Conservation (phyloP, 2,797 vertebrate genomes). For the Sebastes diaconus region DNA sequence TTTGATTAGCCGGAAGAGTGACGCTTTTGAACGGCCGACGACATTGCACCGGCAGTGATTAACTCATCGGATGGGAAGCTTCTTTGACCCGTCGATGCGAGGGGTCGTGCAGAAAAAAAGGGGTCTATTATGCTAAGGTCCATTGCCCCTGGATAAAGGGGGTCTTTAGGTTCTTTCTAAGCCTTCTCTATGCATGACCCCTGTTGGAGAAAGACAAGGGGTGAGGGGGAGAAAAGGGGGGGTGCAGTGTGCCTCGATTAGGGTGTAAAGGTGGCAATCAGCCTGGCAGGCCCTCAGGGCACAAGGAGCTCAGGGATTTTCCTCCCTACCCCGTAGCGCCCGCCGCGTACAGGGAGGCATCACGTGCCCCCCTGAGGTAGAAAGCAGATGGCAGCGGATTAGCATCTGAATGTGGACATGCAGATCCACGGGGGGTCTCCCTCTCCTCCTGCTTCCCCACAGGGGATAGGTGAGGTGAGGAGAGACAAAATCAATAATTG, state of each 20-base stretch:
- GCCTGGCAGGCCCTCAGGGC: slow-evolving; percentile 20
- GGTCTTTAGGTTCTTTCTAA: slow-evolving; percentile 1
- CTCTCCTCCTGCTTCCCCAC: slow-evolving; percentile 28
- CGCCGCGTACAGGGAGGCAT: slow-evolving; percentile 6
- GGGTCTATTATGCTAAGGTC: slow-evolving; percentile 36
- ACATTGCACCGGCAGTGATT: slow-evolving; percentile 14
- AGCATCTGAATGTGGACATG: slow-evolving; percentile 69
- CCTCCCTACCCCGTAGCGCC: background rate
- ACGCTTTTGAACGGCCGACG: background rate
- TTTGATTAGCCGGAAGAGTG: slow-evolving; percentile 14
- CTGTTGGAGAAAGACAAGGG: background rate
- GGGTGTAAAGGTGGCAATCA: slow-evolving; percentile 30
- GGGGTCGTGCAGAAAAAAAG: slow-evolving; percentile 35
- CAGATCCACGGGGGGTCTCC: slow-evolving; percentile 21
- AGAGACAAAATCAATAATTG: slow-evolving; percentile 60
- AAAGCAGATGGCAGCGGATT: slow-evolving; percentile 76
- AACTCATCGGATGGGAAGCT: slow-evolving; percentile 42
- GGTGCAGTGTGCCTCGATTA: background rate
- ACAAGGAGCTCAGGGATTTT: slow-evolving; percentile 25
- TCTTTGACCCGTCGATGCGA: slow-evolving; percentile 41
- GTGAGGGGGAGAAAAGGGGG: background rate
- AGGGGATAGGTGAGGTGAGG: slow-evolving; percentile 51
- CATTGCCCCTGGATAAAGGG: slow-evolving; percentile 30
- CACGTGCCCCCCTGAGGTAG: slow-evolving; percentile 1
- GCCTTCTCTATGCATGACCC: slow-evolving; percentile 13